Evolutionary conservation across 2,797 vertebrate species (phyloP), one percentile per base, ranked within the genome.

Genomic region (Pseudopleuronectes americanus): DNA sequence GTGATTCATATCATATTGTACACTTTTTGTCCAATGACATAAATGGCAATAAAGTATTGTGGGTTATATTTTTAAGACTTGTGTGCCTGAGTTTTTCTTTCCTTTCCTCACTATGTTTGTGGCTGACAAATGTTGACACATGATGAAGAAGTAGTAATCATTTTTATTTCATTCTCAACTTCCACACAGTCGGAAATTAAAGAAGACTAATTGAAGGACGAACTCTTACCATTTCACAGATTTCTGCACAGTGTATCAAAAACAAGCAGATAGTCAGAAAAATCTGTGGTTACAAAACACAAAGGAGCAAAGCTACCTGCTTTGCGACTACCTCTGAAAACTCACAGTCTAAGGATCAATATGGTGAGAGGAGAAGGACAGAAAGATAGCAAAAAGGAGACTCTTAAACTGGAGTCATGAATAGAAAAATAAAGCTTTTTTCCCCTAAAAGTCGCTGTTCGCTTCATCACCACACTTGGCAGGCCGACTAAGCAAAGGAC

Each of bases 11-110:
- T 87, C 47, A 84, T 91, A 87, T 86, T 92, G 88, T 90, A 87
- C 86, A 91, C 88, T 81, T 95, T 48, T 90, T 95, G 93, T 94
- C 92, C 89, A 84, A 90, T 94, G 87, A 92, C 91, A 90, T 93
- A 86, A 90, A 94, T 91, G 88, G 92, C 94, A 97, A 97, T 97
- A 97, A 98, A 95, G 92, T 95, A 95, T 96, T 95, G 95, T 96
- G 95, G 95, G 94, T 96, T 96, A 95, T 91, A 92, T 95, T 94
- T 95, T 93, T 95, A 94, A 87, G 45, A 64, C n/a, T 74, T 82
- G 59, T 53, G 63, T 75, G 36, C 58, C 81, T 62, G 68, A 62
- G 62, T 85, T 59, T 81, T 63, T 63, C 31, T 65, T 64, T 70
- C 64, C 7, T 26, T 56, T 80, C 59, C 7, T 28, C 8, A 23